phyloP scores from a whole-genome alignment of 2,797 vertebrate species.

The Crocodylus rhombifer region DNA sequence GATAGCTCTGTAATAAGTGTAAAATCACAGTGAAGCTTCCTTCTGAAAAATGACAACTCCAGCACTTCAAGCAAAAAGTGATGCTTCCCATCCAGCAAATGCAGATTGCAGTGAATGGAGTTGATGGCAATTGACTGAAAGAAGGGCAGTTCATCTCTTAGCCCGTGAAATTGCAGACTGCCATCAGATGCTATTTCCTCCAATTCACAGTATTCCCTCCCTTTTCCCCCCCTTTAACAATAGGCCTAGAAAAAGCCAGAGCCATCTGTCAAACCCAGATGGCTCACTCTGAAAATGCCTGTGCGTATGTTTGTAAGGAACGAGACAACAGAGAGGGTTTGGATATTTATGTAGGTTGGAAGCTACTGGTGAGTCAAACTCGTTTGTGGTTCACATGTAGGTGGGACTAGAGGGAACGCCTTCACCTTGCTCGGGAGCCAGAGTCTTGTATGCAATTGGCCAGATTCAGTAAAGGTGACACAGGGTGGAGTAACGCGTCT shows the following conservation, averaged over 20 bases:
- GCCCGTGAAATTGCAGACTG: slow-evolving; percentile 67
- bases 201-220: slow-evolving; percentile 71
- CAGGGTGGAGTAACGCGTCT: background rate
- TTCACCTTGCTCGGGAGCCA: background rate
- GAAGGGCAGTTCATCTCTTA: slow-evolving; percentile 65
- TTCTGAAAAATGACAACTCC: background rate
- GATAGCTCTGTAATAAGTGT: background rate
- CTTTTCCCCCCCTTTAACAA: slow-evolving; percentile 65
- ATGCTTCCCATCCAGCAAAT: slow-evolving; percentile 10
- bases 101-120: slow-evolving; percentile 44
- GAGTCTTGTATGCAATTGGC: background rate
- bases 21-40: slow-evolving; percentile 15
- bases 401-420: background rate
- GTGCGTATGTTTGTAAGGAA: slow-evolving; percentile 42
- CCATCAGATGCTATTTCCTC: slow-evolving; percentile 75
- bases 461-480: accelerated
- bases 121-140: slow-evolving; percentile 67
- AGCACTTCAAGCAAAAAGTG: background rate
- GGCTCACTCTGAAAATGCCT: slow-evolving; percentile 68
- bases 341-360: slow-evolving; percentile 52
- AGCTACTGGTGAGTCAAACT: slow-evolving; percentile 32
- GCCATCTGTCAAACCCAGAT: slow-evolving; percentile 79
- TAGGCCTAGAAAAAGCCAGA: slow-evolving; percentile 65
- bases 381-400: background rate
- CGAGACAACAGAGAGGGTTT: slow-evolving; percentile 58